Base-by-base conservation (phyloP, 2,113 vertebrate genomes). In the Pseudorectes ferrugineus region DNA sequence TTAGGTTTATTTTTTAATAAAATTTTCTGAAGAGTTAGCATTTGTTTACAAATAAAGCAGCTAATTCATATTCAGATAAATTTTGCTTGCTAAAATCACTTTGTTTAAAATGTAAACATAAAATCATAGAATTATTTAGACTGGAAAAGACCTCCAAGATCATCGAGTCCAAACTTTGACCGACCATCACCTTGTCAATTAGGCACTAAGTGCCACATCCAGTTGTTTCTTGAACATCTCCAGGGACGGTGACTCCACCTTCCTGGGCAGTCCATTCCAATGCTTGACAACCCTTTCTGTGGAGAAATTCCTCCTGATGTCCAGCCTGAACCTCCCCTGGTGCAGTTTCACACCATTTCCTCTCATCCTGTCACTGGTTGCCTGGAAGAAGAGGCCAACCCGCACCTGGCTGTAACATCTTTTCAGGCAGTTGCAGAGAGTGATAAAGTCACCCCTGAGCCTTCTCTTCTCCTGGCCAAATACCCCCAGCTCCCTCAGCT, bases 151-250 rank as follows among this genome's bases (percentile, higher is more conserved):
- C 16, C 9, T 25, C 20, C 5, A 8, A n/a, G 16, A 8, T 31
- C 19, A 40, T 46, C 1, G 3, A 48, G n/a, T 46, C 48, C 11
- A 71, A 54, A 25, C 7, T 46, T 40, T 54, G 65, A 51, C 31
- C 0, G 1, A 24, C 11, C 5, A n/a, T 8, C 29, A 40, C n/a
- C 9, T 40, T 25, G 20, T 35, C n/a, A 70, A 16, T 7, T 21
- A 21, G 40, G 12, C 24, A 78, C 20, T 62, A 29, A 23, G 16
- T 40, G 17, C 14, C 28, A 46, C 5, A 40, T 35, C 13, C n/a
- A 62, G 16, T 12, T 8, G 3, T 20, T 61, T 61, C 13, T 48
- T 87, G 29, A 55, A 25, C 9, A 48, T 29, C 40, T 42, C 21
- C 48, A 35, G 17, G 25, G 24, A 40, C 9, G 11, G 24, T 25